These are phyloP conservation scores for Heliconius eleuchia DNA, from an alignment of 1,140 invertebrate species.

Conservation along the genomic window DNA sequence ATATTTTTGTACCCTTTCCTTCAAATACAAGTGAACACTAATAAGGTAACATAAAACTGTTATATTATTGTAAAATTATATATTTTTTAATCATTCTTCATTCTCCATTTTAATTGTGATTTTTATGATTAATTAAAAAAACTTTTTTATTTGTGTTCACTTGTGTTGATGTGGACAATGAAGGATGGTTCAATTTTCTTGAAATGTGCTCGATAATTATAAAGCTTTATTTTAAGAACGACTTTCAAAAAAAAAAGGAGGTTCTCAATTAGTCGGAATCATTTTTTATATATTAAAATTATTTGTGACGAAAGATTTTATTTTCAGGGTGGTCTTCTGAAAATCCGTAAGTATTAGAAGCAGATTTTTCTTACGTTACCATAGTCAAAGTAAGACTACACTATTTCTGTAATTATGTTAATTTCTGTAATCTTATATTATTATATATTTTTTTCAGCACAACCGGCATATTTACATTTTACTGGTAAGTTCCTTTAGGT, in stretches of 20 bases:
- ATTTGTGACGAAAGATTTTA: constrained; percentile 20
- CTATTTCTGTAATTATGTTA: too few species aligned
- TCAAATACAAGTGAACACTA: constrained; percentile 45
- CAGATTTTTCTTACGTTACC: not conserved
- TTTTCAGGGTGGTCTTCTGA: constrained; percentile 57
- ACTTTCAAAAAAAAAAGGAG: too few species aligned
- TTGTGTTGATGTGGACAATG: constrained; percentile 64
- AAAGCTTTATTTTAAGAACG: not conserved
- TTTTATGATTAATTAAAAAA: not conserved
- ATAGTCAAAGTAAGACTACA: too few species aligned
- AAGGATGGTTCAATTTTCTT: constrained; percentile 51
- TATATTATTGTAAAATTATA: not conserved
- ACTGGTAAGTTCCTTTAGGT: constrained; percentile 37
- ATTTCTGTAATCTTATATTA: not conserved
- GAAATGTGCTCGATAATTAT: not conserved
- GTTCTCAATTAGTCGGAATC: too few species aligned
- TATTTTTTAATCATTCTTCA: constrained; percentile 54
- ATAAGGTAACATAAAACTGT: constrained; percentile 35
- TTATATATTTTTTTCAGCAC: constrained; percentile 41
- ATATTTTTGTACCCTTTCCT: constrained; percentile 25
- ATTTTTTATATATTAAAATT: not conserved
- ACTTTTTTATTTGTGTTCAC: constrained; percentile 57
- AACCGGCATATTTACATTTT: constrained; percentile 58
- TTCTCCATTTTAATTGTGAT: constrained; percentile 18
- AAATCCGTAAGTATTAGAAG: constrained; percentile 51